Base-by-base conservation (phyloP, 1,140 invertebrate species). In the Trichomalopsis sarcophagae region DNA sequence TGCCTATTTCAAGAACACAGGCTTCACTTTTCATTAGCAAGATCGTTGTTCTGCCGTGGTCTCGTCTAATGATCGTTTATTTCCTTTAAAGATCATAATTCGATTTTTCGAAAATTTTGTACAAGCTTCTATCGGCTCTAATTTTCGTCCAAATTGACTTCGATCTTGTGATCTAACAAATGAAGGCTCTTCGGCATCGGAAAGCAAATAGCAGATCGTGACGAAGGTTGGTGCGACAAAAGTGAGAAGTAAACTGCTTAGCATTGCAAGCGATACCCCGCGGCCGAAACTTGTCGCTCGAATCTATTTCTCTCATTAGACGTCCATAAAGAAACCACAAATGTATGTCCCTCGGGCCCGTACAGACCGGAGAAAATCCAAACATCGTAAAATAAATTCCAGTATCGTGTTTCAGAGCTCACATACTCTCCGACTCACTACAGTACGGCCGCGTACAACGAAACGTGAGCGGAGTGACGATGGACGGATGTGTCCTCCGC, bases 391-490 rank as follows among this genome's bases (percentile, higher is more conserved):
- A 81, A 85, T 85, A 81, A 81, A 85, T 85, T 85, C 7, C 62
- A n/a, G 79, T 81, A 85, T 85, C 79, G 78, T 81, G 84, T 81
- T 75, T 73, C 75, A 30, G 75, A 33, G 13, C 36, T 83, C 33
- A 9, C 68, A n/a, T 62, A 17, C 55, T 62, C 55, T 17, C 17
- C 4, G 55, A 21, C 7, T 62, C 55, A 21, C 14, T 5, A 9
- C 2, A 0, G n/a, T 13, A 21, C 36, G 40, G 10, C 9, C 23
- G 27, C 68, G 55, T 36, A 76, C 36, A 68, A 44, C 17, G 75
- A 82, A 78, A 83, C 85, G 85, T 86, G 85, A 86, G 81, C 30
- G n/a, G 85, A 82, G 76, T 82, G 23, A 83, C 74, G 84, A 82
- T 78, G 36, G 75, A 77, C 55, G 79, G 36, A 81, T 82, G 55